Base-by-base conservation (phyloP, 2,888 invertebrate species). In the Tipula helvola region DNA sequence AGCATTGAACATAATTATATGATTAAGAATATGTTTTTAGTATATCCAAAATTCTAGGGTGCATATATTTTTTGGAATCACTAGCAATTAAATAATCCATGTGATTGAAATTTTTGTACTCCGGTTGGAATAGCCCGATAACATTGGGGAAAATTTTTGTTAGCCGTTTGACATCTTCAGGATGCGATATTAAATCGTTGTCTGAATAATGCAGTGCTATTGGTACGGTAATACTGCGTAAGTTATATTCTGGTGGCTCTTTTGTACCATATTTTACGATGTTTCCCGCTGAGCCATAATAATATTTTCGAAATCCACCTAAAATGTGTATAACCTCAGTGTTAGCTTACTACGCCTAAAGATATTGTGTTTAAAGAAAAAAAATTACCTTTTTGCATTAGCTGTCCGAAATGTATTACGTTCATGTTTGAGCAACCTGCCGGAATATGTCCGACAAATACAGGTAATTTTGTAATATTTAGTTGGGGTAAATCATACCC, bases 341-440 rank as follows among this genome's bases (percentile, higher is more conserved):
- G 3, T n/a, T n/a, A n/a, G n/a, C n/a, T n/a, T n/a, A n/a, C n/a
- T n/a, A n/a, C n/a, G n/a, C n/a, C n/a, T n/a, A 28, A 28, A 28
- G 28, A 28, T 28, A 28, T 28, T 28, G 28, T 28, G 28, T 28
- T 28, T 28, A 28, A 28, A 28, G 28, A 2, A 28, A 28, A 28
- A 28, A 28, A 28, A 28, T 41, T 71, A n/a, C 47, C 39, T 18
- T 89, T 93, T 16, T 39, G n/a, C 0, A 84, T 12, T 93, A 18
- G 92, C 89, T 93, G 93, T 0, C 91, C 91, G 89, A 93, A 96
- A 90, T 96, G 96, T 1, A 93, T 90, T 0, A 95, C 89, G 89
- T 95, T 93, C 90, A 93, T 93, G 0, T 93, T 92, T 0, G 95
- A 95, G 0, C 94, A 92, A 2, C 95, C 95, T 2, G 95, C 94